Evolutionary conservation across 2,797 vertebrate genomes (phyloP), one percentile per base, ranked within the genome.

Genomic region (Crocidura indochinensis): DNA sequence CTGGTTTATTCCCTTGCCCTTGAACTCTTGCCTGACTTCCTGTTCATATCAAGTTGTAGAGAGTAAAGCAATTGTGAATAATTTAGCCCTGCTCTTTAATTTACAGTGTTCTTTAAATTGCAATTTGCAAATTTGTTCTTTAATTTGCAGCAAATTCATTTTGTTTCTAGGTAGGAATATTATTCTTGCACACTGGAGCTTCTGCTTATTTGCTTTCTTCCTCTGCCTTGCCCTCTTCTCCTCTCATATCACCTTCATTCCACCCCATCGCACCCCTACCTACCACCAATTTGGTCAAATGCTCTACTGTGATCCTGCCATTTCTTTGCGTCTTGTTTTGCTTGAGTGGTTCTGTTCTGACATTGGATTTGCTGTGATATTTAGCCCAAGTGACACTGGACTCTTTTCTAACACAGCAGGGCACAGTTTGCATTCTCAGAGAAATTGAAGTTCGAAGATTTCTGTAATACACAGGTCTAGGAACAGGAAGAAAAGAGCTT

Each of bases 401-500:
- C 46, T 87, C n/a, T 85, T 46, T 85, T 60, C 75, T 79, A 22
- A 15, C 47, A 14, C 6, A 60, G 62, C 47, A 65, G 38, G 38
- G n/a, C 71, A 81, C 20, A 47, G 26, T 74, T 68, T 64, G 44
- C 87, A 76, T 87, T 95, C 62, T n/a, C 76, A 78, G 84, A 8
- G 46, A 80, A 73, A 38, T 47, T 76, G 24, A 86, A 91, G 64
- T 75, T 62, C 92, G 71, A 80, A 91, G 73, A 91, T 3, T 93
- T 64, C 53, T 88, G 8, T 24, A 64, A 62, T 69, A 29, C 77
- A 46, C 27, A 49, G 71, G 12, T 75, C 65, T n/a, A 22, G 14
- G 17, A 51, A 84, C 12, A 71, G 47, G 67, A 49, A 24, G 29
- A 12, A 38, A 9, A 73, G 29, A 71, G 38, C 74, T 69, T 11